A percentile compares a stretch with the other conserved stretches of the same genome.
Evolutionary conservation across 1,140 invertebrate species (phyloP).

Genomic region (Saccostrea glomerata): DNA sequence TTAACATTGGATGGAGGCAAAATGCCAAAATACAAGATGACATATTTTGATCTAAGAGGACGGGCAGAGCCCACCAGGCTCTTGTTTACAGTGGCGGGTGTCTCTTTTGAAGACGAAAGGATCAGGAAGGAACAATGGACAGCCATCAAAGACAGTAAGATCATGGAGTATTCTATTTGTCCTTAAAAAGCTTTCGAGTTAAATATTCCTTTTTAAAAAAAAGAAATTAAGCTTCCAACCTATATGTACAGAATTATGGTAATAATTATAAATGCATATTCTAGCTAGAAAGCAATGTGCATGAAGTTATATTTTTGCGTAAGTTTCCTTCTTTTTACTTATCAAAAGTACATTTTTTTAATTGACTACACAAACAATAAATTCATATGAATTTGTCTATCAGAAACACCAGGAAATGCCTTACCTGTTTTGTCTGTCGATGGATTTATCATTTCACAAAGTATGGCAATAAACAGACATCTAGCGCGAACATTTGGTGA

Average conservation of each 20-base stretch:
- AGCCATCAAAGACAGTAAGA: conserved; percentile 61
- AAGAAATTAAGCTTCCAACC: too few relatives aligned
- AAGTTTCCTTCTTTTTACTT: not conserved
- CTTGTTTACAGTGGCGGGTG: conserved; percentile 60
- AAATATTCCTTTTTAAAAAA: too few relatives aligned
- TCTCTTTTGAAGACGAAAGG: conserved; percentile 63
- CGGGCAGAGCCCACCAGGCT: conserved; percentile 67
- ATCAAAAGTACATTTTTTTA: not conserved
- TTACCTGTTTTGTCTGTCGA: not conserved
- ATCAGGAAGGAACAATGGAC: conserved; percentile 53
- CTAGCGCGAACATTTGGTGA: conserved; percentile 26
- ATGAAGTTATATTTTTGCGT: not conserved
- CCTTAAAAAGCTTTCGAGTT: not conserved
- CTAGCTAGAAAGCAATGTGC: not conserved
- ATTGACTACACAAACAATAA: not conserved
- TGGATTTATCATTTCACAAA: not conserved
- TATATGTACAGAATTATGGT: too few relatives aligned
- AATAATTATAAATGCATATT: not conserved
- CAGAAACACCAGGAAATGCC: not conserved
- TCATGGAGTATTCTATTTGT: not conserved
- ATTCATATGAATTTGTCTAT: not conserved
- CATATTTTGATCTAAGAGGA: conserved; percentile 68
- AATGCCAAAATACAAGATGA: conserved; percentile 66
- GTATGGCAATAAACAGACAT: conserved; percentile 32
- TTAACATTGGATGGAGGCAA: not conserved